These are phyloP conservation scores for Tarsius wallacei DNA, from an alignment of 2,797 vertebrate species.

Conservation along the genomic window DNA sequence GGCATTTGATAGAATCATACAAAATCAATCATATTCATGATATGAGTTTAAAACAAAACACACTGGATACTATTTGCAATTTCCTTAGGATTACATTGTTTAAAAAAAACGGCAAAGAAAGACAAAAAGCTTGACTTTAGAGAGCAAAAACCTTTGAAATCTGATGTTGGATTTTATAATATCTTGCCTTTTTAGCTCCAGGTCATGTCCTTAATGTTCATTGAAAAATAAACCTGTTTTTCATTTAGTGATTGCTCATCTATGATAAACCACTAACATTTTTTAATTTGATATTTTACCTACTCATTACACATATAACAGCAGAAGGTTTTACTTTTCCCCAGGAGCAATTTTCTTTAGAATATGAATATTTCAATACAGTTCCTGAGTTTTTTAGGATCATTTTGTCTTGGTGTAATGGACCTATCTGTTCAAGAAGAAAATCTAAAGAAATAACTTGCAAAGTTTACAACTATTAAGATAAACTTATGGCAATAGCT, in stretches of 20 bases:
- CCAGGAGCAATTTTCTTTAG: conserved; percentile 83
- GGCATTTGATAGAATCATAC: neutral
- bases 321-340: conserved; percentile 86
- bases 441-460: conserved; percentile 59
- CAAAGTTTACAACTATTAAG: neutral
- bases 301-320: conserved; percentile 87
- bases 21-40: neutral
- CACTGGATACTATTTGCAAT: neutral
- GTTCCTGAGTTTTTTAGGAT: conserved; percentile 83
- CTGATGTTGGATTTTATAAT: conserved; percentile 80
- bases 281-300: conserved; percentile 90
- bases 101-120: neutral
- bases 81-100: neutral
- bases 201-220: conserved; percentile 88
- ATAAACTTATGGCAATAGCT: conserved; percentile 60
- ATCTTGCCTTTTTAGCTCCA: conserved; percentile 83
- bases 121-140: conserved; percentile 62
- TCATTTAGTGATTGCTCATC: conserved; percentile 88
- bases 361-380: conserved; percentile 82
- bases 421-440: conserved; percentile 81
- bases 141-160: conserved; percentile 82
- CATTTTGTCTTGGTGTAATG: conserved; percentile 76
- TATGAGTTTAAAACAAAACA: neutral
- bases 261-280: conserved; percentile 88
- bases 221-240: conserved; percentile 88